Evolutionary conservation across 2,888 invertebrate genomes (phyloP).

Genomic region (Caenorhabditis sp.): DNA sequence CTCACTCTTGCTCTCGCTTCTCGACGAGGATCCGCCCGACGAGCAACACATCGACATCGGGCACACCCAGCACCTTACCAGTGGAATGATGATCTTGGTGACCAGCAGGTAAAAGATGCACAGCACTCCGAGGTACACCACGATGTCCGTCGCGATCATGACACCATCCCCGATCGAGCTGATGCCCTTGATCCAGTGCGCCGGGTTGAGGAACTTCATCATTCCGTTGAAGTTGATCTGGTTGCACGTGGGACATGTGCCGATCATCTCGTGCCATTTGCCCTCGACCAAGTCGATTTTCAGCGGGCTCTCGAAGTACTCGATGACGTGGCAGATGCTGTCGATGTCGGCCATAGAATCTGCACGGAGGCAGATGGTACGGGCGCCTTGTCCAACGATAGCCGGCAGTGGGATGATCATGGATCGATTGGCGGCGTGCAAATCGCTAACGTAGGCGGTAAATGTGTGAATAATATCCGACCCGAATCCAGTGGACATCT

Average conservation of each 20-base stretch:
- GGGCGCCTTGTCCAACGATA: slow-evolving; percentile 68
- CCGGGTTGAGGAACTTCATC: slow-evolving; percentile 76
- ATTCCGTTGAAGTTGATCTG: slow-evolving; percentile 74
- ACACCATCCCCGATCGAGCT: slow-evolving; percentile 76
- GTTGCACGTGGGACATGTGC: slow-evolving; percentile 80
- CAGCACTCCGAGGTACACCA: slow-evolving; percentile 72
- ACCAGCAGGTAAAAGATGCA: slow-evolving; percentile 72
- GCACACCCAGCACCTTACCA: slow-evolving; percentile 74
- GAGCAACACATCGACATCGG: slow-evolving; percentile 45
- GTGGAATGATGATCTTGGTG: slow-evolving; percentile 74
- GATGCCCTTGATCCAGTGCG: slow-evolving; percentile 77
- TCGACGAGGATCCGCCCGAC: slow-evolving; percentile 16
- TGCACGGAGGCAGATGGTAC: slow-evolving; percentile 74
- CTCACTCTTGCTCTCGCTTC: slow-evolving; percentile 29
- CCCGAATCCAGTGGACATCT: slow-evolving; percentile 70
- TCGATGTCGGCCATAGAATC: slow-evolving; percentile 75
- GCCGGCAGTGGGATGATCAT: slow-evolving; percentile 75
- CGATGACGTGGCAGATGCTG: slow-evolving; percentile 76
- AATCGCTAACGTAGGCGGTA: slow-evolving; percentile 78
- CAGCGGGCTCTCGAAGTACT: slow-evolving; percentile 72
- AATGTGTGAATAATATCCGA: slow-evolving; percentile 78
- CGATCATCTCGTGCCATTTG: slow-evolving; percentile 73
- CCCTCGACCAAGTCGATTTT: slow-evolving; percentile 74
- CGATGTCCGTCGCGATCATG: slow-evolving; percentile 73
- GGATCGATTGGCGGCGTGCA: slow-evolving; percentile 74